Base-by-base conservation (phyloP, 2,888 invertebrate species). In the Dynastes hyllus region DNA sequence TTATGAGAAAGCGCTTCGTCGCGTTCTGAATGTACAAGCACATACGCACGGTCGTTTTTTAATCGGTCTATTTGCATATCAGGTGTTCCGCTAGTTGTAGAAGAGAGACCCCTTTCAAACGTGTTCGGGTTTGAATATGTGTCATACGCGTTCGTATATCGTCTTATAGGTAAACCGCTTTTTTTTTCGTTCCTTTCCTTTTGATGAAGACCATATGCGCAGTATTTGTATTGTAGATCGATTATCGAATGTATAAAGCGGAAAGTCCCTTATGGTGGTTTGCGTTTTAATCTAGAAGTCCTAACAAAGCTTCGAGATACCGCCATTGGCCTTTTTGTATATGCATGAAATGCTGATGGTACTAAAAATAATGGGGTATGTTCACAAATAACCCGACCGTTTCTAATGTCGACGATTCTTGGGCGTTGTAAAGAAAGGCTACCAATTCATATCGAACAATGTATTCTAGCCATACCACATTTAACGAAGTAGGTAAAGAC, bases 51-150 rank as follows among this genome's bases (percentile, higher is more conserved):
- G 22, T 40, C 53, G 9, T 70, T 53, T 70, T 71, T 71, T 71
- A 55, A 73, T 73, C 58, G 73, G 73, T 2, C 16, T 61, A 73
- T 73, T 73, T 73, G 73, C 73, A 73, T 73, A 73, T 73, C 73
- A 73, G 73, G 73, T 73, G 73, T 73, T 71, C 73, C 22, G 45
- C 45, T 45, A 45, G 45, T 32, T 32, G 16, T 32, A 63, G 13
- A 27, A 63, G 63, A 29, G 63, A 32, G 63, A 32, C 9, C 63
- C 63, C 63, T 63, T 32, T 63, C 55, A 22, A 55, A 55, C 55
- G 55, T 55, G 55, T 55, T 53, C 53, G 16, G n/a, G 53, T 53
- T 53, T 53, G 53, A 53, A 53, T 53, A 53, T 16, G 53, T 53
- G 53, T 53, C 45, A 53, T 53, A 53, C 16, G 16, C 5, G 53